These are phyloP conservation scores for Tupaia tana DNA, from an alignment of 2,113 vertebrate genomes.

Conservation along the genomic window DNA sequence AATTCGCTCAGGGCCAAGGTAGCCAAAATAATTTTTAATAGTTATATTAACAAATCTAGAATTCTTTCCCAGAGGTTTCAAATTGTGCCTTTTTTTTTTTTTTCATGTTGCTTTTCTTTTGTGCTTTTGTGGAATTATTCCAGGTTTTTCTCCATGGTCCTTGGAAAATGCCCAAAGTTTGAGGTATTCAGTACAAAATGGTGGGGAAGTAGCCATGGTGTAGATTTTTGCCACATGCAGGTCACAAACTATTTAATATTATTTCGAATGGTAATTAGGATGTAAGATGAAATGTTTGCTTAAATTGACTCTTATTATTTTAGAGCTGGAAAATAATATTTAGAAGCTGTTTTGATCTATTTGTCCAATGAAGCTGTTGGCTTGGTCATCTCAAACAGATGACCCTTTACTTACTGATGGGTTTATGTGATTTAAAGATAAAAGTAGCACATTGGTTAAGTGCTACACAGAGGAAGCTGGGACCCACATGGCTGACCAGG, in stretches of 20 bases:
- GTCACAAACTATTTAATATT: background rate
- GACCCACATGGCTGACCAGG: no score
- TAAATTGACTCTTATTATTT: conserved; percentile 36
- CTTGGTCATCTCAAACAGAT: background rate
- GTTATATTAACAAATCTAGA: conserved; percentile 3
- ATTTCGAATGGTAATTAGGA: background rate
- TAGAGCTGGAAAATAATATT: background rate
- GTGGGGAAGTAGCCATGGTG: background rate
- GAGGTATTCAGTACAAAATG: background rate
- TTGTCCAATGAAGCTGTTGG: background rate
- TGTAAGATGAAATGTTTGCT: background rate
- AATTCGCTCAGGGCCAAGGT: background rate
- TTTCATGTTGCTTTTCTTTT: background rate
- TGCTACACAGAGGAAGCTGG: no score
- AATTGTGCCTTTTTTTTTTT: background rate
- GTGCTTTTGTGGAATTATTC: conserved; percentile 27
- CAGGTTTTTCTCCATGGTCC: background rate
- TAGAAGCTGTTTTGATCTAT: background rate
- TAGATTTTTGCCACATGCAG: background rate
- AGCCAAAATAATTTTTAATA: conserved; percentile 19
- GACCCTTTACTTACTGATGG: background rate
- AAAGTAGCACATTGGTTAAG: background rate
- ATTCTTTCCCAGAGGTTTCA: conserved; percentile 27
- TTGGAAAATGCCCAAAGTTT: background rate
- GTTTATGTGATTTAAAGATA: conserved; percentile 8